Base-by-base conservation (phyloP, 2,888 invertebrate genomes). In the Eledone cirrhosa region DNA sequence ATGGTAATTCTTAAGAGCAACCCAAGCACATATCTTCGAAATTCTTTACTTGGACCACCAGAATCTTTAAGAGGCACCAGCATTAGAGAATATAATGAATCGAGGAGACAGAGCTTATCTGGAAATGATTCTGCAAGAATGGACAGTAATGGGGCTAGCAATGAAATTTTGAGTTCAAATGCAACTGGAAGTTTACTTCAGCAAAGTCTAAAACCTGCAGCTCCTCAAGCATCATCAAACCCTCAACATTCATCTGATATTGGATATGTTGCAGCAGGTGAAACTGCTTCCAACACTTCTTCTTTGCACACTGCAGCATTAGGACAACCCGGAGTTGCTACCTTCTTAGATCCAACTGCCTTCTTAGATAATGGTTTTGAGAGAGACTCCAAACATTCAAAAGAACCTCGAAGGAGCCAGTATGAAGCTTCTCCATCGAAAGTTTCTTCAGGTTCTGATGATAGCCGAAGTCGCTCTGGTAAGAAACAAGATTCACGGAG, bases 1-100 rank as follows among this genome's bases (percentile, higher is more conserved):
- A 81, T 82, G 48, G 82, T 84, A 48, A 81, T 31, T 22, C 27
- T 72, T 41, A 29, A 72, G n/a, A 72, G 41, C 7, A 72, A 31
- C 29, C 24, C 41, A 5, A 41, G 41, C 24, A 31, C 72, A 41
- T 72, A 41, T 22, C 22, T 72, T 22, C 72, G 72, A 13, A 72
- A 72, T n/a, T 72, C 72, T 3, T n/a, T 31, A 13, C 24, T 47
- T 29, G 75, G 41, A 33, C 75, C 74, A 22, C 19, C 53, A 8
- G 74, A 72, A 22, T 53, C 63, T 31, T 2, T n/a, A 33, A 47
- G 48, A 19, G 19, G 24, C 11, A 63, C 41, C 22, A 29, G 22
- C n/a, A 19, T 29, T 11, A 27, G 63, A 16, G 75, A 47, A 22
- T 53, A 53, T 13, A 29, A 16, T n/a, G 77, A 59, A 7, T 77